Base-by-base conservation (phyloP, 1,140 invertebrate genomes). In the Cyclargus thomasi region DNA sequence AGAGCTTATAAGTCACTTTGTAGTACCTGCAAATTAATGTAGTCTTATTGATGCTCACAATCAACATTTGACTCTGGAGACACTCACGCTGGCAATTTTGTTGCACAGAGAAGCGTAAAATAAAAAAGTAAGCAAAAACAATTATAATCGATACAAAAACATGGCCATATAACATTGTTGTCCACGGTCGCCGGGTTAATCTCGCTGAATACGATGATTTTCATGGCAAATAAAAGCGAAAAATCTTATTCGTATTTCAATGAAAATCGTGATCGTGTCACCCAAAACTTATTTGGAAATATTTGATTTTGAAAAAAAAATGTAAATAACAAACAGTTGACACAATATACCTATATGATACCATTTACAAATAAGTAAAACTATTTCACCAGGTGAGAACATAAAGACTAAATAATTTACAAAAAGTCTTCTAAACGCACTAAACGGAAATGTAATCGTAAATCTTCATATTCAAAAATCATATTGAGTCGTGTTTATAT, bases 171-270 rank as follows among this genome's bases (percentile, higher is more conserved):
- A 59, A 59, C 55, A 10, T 59, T 1, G 55, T 59, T 59, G 17
- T 59, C 55, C 55, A 55, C 53, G 55, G 55, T 59, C 10, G 18
- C 18, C 17, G 1, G 18, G 20, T 7, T 11, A 59, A 20, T 59
- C 11, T 47, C 17, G 53, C 20, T 59, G 55, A 59, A 59, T 59
- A 59, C 55, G 10, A 17, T 20, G 18, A 59, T 59, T 59, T 20
- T 59, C 55, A 59, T 59, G 55, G 17, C 55, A 21, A 21, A 59
- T 59, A 59, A 59, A 20, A 59, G 55, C 55, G 55, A 59, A 7
- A 59, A 59, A 20, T 59, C 55, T 11, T 11, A 59, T 20, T 59
- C 55, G 4, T 20, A 59, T 59, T 59, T 59, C 21, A 59, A 59
- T 59, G 55, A 11, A 59, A 22, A 11, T 59, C 55, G 55, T 59